These are phyloP conservation scores for Thereva nobilitata DNA, from an alignment of 2,888 invertebrate genomes.

Conservation along the genomic window DNA sequence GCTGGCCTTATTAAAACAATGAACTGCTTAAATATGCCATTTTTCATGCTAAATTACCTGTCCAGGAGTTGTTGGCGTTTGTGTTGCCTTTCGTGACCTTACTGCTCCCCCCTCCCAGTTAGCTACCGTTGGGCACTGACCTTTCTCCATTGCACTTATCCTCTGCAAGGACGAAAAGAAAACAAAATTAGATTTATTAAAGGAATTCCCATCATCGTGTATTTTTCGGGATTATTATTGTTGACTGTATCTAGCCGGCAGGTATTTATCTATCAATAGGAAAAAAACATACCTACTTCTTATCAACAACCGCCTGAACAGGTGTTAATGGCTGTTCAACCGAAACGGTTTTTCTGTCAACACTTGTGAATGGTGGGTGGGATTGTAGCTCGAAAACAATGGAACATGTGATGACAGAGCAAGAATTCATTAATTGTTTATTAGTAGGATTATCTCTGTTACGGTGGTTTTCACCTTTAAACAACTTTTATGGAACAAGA, in stretches of 20 bases:
- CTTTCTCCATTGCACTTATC: slow-evolving; percentile 68
- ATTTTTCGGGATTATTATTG: neutral
- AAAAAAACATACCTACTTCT: too few relatives aligned
- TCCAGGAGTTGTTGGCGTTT: slow-evolving; percentile 58
- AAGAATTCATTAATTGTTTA: too few relatives aligned
- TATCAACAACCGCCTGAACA: too few relatives aligned
- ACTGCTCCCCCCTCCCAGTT: slow-evolving; percentile 69
- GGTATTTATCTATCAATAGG: too few relatives aligned
- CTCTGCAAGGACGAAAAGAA: slow-evolving; percentile 57
- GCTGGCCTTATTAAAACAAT: slow-evolving; percentile 11
- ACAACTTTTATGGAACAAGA: too few relatives aligned
- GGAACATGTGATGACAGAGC: too few relatives aligned
- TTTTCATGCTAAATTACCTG: slow-evolving; percentile 49
- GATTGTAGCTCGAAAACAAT: too few relatives aligned
- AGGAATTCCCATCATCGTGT: neutral
- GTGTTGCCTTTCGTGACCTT: slow-evolving; percentile 64
- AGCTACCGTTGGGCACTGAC: slow-evolving; percentile 68
- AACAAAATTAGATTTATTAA: slow-evolving; percentile 11
- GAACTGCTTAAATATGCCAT: slow-evolving; percentile 1
- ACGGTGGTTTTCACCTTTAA: too few relatives aligned
- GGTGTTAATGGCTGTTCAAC: too few relatives aligned
- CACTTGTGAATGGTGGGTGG: too few relatives aligned
- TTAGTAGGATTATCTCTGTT: too few relatives aligned
- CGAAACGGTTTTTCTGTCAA: too few relatives aligned
- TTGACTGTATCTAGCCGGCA: neutral